Evolutionary conservation across 1,140 invertebrate species (phyloP).

Genomic region (Trialeurodes vaporariorum): DNA sequence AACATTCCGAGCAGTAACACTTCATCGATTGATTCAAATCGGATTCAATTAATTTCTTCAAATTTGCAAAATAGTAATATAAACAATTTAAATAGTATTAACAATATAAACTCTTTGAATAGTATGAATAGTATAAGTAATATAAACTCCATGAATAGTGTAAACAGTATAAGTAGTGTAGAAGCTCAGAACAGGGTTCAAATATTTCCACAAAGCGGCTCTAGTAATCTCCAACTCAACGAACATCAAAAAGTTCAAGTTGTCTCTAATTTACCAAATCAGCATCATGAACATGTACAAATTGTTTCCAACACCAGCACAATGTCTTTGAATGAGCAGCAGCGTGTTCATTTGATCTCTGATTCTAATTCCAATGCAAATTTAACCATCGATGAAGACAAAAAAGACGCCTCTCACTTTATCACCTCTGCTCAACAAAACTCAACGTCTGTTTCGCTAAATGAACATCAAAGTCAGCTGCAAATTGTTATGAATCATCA

Average conservation of each 20-base stretch:
- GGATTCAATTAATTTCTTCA: not conserved
- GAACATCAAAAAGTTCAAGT: slow-evolving; percentile 19
- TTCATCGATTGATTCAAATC: not conserved
- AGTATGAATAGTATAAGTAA: not conserved
- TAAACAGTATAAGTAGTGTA: not conserved
- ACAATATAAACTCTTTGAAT: not conserved
- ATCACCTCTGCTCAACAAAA: slow-evolving; percentile 1
- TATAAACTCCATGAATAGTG: not conserved
- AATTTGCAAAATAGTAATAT: not conserved
- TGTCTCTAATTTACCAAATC: slow-evolving; percentile 15
- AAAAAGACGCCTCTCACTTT: not conserved
- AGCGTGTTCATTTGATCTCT: not conserved
- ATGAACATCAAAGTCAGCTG: slow-evolving; percentile 22
- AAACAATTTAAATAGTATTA: not conserved
- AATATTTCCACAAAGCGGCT: not conserved
- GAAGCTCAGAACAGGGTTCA: not conserved
- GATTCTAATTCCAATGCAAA: not conserved
- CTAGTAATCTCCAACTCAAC: slow-evolving; percentile 6
- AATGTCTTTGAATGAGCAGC: slow-evolving; percentile 16
- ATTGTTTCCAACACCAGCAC: slow-evolving; percentile 16
- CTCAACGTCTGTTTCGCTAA: slow-evolving; percentile 7
- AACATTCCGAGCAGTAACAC: not conserved
- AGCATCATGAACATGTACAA: slow-evolving; percentile 1
- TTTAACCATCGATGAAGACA: slow-evolving; percentile 1
- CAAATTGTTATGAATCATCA: slow-evolving; percentile 18